These are phyloP conservation scores for Zalophus californianus DNA, from an alignment of 2,797 vertebrate genomes.

Conservation along the genomic window DNA sequence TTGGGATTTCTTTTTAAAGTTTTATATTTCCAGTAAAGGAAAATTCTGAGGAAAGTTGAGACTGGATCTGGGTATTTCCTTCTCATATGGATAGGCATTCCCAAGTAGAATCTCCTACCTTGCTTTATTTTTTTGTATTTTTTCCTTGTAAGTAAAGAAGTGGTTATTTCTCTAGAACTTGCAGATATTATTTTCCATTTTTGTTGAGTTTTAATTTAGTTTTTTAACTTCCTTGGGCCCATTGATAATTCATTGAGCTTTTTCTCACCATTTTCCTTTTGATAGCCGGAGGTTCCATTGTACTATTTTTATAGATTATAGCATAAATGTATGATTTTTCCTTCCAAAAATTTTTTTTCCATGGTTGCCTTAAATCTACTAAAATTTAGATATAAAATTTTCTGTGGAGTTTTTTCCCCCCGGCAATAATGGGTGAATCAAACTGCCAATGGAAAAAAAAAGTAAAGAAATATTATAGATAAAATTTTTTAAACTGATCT, in stretches of 20 bases:
- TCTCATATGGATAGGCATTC: not conserved
- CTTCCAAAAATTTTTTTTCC: not conserved
- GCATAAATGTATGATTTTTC: not conserved
- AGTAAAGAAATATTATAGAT: not conserved
- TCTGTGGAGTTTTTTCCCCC: not conserved
- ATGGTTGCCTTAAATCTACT: not conserved
- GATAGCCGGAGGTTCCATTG: not conserved
- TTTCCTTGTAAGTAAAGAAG: not conserved
- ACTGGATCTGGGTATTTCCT: not conserved
- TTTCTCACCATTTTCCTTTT: not conserved
- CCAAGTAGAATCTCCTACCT: not conserved
- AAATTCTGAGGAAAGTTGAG: not conserved
- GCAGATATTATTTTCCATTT: not conserved
- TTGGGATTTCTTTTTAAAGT: not conserved
- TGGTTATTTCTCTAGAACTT: not conserved
- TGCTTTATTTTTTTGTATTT: not conserved
- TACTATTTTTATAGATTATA: not conserved
- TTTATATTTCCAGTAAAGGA: not conserved
- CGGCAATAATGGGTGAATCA: not conserved
- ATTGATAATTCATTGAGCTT: not conserved
- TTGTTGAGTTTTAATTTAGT: not conserved
- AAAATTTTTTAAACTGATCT: not conserved
- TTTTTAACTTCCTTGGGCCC: not conserved
- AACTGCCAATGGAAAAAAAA: not conserved
- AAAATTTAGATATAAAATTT: not conserved